These are phyloP conservation scores for Enteromius anoplus DNA, from an alignment of 2,797 vertebrate genomes.

Conservation along the genomic window DNA sequence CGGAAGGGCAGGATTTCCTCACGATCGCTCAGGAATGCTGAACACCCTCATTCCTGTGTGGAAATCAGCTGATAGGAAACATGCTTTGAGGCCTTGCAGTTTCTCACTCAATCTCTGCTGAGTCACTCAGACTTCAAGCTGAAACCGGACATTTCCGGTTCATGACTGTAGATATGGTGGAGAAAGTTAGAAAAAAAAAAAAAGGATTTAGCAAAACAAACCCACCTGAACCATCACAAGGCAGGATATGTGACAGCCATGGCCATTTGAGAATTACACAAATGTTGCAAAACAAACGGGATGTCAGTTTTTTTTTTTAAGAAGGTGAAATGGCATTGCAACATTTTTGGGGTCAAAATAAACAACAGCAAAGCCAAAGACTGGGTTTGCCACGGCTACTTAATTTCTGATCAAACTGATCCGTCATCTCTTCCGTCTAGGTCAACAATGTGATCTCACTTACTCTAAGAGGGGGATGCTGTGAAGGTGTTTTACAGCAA, in stretches of 20 bases:
- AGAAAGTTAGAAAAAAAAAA: not conserved
- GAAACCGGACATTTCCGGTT: conserved; percentile 7
- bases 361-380: conserved; percentile 12
- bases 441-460: not conserved
- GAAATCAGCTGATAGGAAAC: conserved; percentile 56
- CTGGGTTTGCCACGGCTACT: conserved; percentile 28
- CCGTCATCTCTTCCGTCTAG: conserved; percentile 4
- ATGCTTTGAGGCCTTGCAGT: conserved; percentile 17
- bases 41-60: conserved; percentile 23
- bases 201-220: not conserved
- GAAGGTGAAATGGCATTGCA: not conserved
- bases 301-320: not conserved
- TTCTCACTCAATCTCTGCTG: conserved; percentile 21
- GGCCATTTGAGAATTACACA: conserved; percentile 33
- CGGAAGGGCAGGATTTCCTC: conserved; percentile 61
- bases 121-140: conserved; percentile 15
- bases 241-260: conserved; percentile 63
- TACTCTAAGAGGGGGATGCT: not conserved
- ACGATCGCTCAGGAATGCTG: conserved; percentile 50
- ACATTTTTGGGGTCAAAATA: conserved; percentile 9
- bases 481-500: not conserved
- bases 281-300: conserved; percentile 36
- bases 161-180: not conserved
- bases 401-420: conserved; percentile 34
- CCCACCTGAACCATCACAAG: conserved; percentile 55